Percentiles rank a stretch among this genome's conserved stretches.
Evolutionary conservation across 1,140 invertebrate genomes (phyloP).

Genomic region (Camponotus floridanus): DNA sequence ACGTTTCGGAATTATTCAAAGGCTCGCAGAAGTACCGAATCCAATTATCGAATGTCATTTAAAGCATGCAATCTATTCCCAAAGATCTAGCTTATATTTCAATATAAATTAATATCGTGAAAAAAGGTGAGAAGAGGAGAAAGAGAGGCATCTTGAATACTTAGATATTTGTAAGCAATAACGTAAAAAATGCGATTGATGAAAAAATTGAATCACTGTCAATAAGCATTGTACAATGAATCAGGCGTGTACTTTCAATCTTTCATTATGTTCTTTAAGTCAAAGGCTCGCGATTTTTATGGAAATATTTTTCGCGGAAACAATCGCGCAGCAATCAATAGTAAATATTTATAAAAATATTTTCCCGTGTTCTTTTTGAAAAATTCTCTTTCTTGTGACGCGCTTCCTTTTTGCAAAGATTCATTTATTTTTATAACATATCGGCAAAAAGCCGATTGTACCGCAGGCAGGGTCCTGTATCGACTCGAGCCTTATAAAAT

Average conservation of each 20-base stretch:
- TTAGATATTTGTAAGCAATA: neutral
- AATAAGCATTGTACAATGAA: neutral
- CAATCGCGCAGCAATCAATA: neutral
- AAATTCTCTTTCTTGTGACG: neutral
- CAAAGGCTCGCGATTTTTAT: neutral
- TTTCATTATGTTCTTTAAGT: neutral
- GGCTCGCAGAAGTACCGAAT: conserved; percentile 48
- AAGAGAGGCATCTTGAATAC: too few relatives aligned
- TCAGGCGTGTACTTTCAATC: neutral
- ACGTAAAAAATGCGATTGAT: neutral
- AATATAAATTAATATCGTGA: neutral
- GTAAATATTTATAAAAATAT: neutral
- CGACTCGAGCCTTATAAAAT: conserved; percentile 19
- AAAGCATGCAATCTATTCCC: neutral
- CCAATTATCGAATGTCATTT: conserved; percentile 58
- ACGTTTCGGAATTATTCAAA: conserved; percentile 24
- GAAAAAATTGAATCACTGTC: neutral
- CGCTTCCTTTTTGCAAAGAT: neutral
- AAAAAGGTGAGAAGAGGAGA: neutral
- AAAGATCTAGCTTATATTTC: neutral
- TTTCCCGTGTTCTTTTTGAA: neutral
- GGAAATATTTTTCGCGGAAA: neutral
- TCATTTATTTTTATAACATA: conserved; percentile 5
- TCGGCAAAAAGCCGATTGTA: conserved; percentile 4
- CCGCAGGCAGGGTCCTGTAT: neutral